Evolutionary conservation across 1,140 invertebrate species (phyloP).

Genomic region (Sarcophaga bullata): DNA sequence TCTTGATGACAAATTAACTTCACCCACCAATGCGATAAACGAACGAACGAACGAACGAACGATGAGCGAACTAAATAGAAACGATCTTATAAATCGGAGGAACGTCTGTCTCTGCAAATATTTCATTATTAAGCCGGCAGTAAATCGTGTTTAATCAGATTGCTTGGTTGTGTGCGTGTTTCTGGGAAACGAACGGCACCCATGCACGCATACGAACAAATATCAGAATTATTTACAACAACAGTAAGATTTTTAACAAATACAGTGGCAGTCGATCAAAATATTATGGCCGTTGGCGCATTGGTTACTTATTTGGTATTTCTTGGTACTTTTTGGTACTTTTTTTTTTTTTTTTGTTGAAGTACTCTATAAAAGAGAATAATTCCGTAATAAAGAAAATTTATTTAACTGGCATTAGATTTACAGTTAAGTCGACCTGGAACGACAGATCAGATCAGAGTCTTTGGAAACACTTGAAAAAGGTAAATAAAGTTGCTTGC

Average conservation of each 20-base stretch:
- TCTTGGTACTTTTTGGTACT: neutral
- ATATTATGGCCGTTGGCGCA: neutral
- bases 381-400: too few relatives aligned
- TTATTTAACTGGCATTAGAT: too few relatives aligned
- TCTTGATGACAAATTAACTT: constrained; percentile 44
- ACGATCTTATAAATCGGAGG: neutral
- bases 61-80: neutral
- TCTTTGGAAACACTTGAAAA: too few relatives aligned
- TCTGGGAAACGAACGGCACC: constrained; percentile 16
- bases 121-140: neutral
- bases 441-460: too few relatives aligned
- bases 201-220: neutral
- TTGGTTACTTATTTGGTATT: neutral
- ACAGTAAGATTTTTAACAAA: neutral
- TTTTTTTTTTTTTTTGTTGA: too few relatives aligned
- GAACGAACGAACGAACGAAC: constrained; percentile 24
- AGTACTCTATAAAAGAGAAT: too few relatives aligned
- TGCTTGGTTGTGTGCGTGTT: neutral
- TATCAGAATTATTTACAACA: neutral
- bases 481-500: too few relatives aligned
- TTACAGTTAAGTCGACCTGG: too few relatives aligned
- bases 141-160: neutral
- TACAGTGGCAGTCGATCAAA: constrained; percentile 22
- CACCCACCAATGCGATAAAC: constrained; percentile 34
- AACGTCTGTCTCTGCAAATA: constrained; percentile 9